phyloP scores from a whole-genome alignment of 2,797 vertebrate species.

The Prionace glauca region DNA sequence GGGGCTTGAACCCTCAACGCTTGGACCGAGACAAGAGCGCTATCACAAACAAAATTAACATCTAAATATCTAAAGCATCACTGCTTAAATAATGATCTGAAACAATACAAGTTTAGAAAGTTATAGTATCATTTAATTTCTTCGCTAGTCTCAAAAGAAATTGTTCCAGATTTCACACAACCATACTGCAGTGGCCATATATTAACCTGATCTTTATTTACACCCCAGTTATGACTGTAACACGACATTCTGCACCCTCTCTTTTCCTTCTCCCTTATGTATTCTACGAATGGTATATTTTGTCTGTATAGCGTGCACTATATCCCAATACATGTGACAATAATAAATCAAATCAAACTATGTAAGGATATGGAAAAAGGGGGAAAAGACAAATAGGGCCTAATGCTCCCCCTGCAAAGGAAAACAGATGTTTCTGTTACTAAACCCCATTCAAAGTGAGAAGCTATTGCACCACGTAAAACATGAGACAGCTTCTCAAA shows the following conservation, averaged over 20 bases:
- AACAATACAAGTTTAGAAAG: background rate
- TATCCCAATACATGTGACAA: too few species aligned
- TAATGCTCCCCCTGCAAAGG: background rate
- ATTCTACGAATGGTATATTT: too few species aligned
- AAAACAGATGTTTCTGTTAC: background rate
- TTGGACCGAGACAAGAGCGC: background rate
- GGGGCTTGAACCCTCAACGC: background rate
- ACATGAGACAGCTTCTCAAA: background rate
- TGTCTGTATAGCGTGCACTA: too few species aligned
- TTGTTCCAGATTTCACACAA: background rate
- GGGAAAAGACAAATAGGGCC: background rate
- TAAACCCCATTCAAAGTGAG: too few species aligned
- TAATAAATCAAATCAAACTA: too few species aligned
- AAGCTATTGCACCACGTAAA: background rate
- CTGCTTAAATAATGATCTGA: background rate
- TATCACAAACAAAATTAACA: background rate
- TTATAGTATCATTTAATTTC: background rate
- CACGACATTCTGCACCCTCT: too few species aligned
- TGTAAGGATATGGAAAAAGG: background rate
- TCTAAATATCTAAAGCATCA: background rate
- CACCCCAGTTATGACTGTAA: too few species aligned
- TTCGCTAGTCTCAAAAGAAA: background rate
- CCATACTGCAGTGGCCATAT: too few species aligned
- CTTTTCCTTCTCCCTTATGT: too few species aligned
- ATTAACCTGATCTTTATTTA: too few species aligned